A percentile compares a stretch with the other conserved stretches of the same genome.
These are phyloP conservation scores for Accipiter virgatus DNA, from an alignment of 2,113 vertebrate genomes.

Conservation along the genomic window DNA sequence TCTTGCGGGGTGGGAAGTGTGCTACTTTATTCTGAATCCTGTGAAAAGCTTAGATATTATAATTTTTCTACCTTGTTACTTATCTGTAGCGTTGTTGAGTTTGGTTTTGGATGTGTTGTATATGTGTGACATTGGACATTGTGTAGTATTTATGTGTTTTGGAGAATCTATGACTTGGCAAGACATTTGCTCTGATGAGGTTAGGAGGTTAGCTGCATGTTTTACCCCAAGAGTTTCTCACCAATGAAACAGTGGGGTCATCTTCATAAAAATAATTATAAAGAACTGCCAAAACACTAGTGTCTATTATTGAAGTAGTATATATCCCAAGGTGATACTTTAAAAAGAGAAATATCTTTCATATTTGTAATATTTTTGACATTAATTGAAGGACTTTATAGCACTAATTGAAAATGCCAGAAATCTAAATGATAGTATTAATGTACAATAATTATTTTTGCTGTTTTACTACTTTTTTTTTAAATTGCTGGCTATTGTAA, in stretches of 20 bases:
- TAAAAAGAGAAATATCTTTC: not conserved
- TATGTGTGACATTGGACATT: fast-evolving
- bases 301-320: not conserved
- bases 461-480: not conserved
- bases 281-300: not conserved
- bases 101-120: not conserved
- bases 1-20: fast-evolving
- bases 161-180: not conserved
- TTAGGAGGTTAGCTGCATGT: not conserved
- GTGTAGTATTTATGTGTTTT: not conserved
- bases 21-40: not conserved
- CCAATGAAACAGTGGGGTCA: not conserved
- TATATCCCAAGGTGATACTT: not conserved
- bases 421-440: not conserved
- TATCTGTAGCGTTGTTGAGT: not conserved
- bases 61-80: not conserved
- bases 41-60: not conserved
- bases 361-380: not conserved
- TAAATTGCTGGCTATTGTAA: not conserved
- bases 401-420: not conserved
- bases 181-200: not conserved
- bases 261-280: not conserved
- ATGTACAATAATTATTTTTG: not conserved
- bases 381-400: too few species aligned
- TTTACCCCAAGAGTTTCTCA: not conserved